Percentiles rank a stretch among this genome's conserved stretches.
phyloP scores from a whole-genome alignment of 2,888 invertebrate species.

The Mesopsocus fuscifrons region DNA sequence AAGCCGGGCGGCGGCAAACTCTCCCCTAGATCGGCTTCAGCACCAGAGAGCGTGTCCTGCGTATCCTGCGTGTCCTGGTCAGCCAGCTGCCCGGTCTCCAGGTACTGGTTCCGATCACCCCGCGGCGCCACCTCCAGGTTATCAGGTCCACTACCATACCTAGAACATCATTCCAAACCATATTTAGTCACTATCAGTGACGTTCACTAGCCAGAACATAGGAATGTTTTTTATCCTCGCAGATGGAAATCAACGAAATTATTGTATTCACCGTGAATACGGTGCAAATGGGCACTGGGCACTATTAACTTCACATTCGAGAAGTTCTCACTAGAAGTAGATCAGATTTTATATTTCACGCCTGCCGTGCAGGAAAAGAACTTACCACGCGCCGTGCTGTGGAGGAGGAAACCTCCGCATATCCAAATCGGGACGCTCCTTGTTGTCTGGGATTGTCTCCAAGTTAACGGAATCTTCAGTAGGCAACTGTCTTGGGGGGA shows the following conservation, averaged over 20 bases:
- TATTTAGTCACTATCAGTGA: no score
- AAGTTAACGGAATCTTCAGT: constrained; percentile 28
- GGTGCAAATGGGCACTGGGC: no score
- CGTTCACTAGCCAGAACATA: no score
- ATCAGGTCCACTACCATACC: constrained; percentile 13
- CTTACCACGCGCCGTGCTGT: neutral
- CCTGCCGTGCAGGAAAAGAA: no score
- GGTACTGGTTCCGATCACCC: constrained; percentile 48
- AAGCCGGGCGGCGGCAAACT: constrained; percentile 18
- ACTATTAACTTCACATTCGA: no score
- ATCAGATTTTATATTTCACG: no score
- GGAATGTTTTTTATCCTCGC: no score
- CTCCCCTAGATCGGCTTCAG: constrained; percentile 15
- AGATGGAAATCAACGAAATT: no score
- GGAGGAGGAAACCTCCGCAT: constrained; percentile 1
- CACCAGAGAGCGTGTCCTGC: constrained; percentile 3
- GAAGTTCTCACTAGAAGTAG: no score
- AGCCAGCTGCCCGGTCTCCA: constrained; percentile 45
- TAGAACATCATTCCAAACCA: no score
- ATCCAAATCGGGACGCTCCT: constrained; percentile 35
- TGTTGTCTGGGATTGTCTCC: constrained; percentile 46
- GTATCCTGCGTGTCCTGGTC: constrained; percentile 6
- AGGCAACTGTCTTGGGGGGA: no score
- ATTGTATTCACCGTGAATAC: no score
- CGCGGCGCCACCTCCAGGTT: constrained; percentile 18